Conservation (phyloP, 1,140 invertebrate species). For the Gryon sp. region DNA sequence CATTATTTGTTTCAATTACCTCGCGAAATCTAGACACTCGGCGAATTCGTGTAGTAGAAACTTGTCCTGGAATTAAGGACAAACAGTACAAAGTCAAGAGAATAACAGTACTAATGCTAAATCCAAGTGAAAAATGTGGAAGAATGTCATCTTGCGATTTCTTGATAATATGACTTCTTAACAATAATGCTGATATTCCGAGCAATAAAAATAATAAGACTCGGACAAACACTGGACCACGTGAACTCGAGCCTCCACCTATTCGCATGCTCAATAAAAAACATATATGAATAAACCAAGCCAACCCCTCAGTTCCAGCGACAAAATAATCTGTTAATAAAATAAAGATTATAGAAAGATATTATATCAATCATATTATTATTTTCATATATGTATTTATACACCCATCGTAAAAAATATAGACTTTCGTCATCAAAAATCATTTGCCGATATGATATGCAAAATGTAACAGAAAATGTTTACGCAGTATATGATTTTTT, state of each 20-base stretch:
- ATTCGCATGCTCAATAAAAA: conserved; percentile 86
- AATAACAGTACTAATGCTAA: conserved; percentile 72
- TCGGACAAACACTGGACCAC: conserved; percentile 85
- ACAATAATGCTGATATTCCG: conserved; percentile 66
- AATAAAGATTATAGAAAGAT: too few species aligned
- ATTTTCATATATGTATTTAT: too few species aligned
- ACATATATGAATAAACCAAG: conserved; percentile 89
- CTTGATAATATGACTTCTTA: conserved; percentile 69
- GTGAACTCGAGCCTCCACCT: conserved; percentile 82
- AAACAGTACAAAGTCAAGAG: conserved; percentile 81
- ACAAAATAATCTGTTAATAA: conserved; percentile 82
- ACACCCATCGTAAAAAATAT: too few species aligned
- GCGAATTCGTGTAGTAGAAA: conserved; percentile 41
- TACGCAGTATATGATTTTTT: too few species aligned
- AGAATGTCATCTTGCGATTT: conserved; percentile 39
- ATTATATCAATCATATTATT: conserved; percentile 5
- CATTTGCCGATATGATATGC: too few species aligned
- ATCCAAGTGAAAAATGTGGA: conserved; percentile 68
- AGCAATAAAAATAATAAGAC: conserved; percentile 72
- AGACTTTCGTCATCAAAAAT: too few species aligned
- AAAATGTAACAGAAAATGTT: too few species aligned
- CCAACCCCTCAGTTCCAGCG: conserved; percentile 83
- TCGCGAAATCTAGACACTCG: conserved; percentile 76
- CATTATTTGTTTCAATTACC: too few species aligned
- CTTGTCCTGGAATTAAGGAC: conserved; percentile 82